Evolutionary conservation across 1,140 invertebrate species (phyloP).

Genomic region (Sarcophaga bullata): DNA sequence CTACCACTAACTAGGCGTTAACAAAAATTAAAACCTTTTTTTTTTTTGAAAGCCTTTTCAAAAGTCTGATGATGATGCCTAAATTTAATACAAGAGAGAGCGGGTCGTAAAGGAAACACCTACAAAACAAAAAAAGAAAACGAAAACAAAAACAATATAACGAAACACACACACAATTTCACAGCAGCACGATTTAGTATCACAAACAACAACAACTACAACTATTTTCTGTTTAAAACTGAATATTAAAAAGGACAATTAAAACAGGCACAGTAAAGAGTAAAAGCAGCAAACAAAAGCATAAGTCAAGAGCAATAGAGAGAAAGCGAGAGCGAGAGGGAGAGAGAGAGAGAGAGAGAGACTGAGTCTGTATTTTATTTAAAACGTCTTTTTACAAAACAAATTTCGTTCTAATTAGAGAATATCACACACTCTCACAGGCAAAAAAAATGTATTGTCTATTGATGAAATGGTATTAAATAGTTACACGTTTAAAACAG

Average conservation of each 20-base stretch:
- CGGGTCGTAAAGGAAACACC: slow-evolving; percentile 3
- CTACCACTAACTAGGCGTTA: neutral
- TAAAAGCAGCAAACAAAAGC: neutral
- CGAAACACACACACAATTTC: neutral
- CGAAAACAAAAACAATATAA: slow-evolving; percentile 23
- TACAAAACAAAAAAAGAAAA: slow-evolving; percentile 21
- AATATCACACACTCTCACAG: too few relatives aligned
- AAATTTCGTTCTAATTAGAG: too few relatives aligned
- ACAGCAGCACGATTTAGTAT: neutral
- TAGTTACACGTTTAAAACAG: too few relatives aligned
- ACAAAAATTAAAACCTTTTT: neutral
- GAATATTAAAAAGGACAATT: neutral
- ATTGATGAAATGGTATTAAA: too few relatives aligned
- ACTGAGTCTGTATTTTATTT: too few relatives aligned
- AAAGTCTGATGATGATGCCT: neutral
- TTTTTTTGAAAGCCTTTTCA: neutral
- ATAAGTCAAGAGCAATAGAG: neutral
- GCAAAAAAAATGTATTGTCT: too few relatives aligned
- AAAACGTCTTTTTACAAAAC: too few relatives aligned
- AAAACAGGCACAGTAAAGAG: neutral
- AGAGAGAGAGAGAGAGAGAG: neutral
- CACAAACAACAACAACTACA: too few relatives aligned
- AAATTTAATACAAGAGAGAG: neutral
- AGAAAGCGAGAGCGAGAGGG: neutral
- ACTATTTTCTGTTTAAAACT: too few relatives aligned